phyloP scores from a whole-genome alignment of 1,140 invertebrate genomes.

The Anoplolepis gracilipes region DNA sequence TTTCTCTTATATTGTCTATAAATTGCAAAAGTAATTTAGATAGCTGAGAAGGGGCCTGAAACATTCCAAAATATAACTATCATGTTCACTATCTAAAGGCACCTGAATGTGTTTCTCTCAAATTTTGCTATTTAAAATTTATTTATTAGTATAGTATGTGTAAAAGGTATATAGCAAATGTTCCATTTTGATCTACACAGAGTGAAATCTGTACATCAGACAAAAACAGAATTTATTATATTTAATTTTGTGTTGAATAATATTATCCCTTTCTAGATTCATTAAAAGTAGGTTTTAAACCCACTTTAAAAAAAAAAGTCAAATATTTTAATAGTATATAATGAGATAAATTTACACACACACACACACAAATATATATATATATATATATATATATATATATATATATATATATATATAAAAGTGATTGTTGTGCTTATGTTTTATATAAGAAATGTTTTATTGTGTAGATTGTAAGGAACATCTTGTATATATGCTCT shows the following conservation, averaged over 20 bases:
- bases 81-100: constrained; percentile 56
- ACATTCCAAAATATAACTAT: constrained; percentile 64
- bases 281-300: background rate
- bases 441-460: background rate
- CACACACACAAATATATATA: no score
- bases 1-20: constrained; percentile 82
- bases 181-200: constrained; percentile 10
- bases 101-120: constrained; percentile 43
- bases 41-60: constrained; percentile 56
- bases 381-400: no score
- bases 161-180: constrained; percentile 39
- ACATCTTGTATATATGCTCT: constrained; percentile 51
- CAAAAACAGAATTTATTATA: background rate
- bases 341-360: no score
- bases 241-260: constrained; percentile 14
- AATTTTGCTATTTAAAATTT: constrained; percentile 49
- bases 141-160: constrained; percentile 34
- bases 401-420: background rate
- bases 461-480: constrained; percentile 22
- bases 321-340: background rate
- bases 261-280: background rate
- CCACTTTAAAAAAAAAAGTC: background rate
- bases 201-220: background rate
- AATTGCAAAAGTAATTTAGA: constrained; percentile 66
- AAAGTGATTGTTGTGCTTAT: background rate